phyloP scores from a whole-genome alignment of 2,888 invertebrate species.

The Tipula unca region DNA sequence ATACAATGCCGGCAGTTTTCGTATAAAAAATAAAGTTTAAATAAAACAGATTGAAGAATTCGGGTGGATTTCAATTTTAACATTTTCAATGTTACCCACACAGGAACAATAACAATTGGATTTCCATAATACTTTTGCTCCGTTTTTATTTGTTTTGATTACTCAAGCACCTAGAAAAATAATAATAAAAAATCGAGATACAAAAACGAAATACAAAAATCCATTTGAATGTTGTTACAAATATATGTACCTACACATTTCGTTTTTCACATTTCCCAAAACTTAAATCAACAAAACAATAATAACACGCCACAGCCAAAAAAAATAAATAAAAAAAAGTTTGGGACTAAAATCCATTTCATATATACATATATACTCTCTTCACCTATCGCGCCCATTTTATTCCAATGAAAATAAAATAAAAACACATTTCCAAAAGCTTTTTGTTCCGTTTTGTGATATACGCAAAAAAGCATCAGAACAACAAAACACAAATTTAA shows the following conservation, averaged over 20 bases:
- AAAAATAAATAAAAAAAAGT: background rate
- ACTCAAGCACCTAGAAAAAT: background rate
- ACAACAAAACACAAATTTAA: background rate
- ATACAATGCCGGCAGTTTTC: background rate
- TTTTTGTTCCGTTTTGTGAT: background rate
- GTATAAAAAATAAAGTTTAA: background rate
- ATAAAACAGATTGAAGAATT: background rate
- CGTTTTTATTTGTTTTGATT: background rate
- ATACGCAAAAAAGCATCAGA: background rate
- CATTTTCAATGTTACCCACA: background rate
- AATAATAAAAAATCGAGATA: background rate
- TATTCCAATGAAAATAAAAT: background rate
- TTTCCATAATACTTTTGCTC: background rate
- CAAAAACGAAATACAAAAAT: background rate
- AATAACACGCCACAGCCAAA: background rate
- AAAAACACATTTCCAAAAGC: background rate
- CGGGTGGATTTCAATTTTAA: background rate
- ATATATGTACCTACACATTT: background rate
- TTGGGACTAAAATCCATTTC: background rate
- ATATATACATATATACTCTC: too few species aligned
- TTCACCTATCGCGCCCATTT: background rate
- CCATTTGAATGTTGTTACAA: background rate
- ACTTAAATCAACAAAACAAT: background rate
- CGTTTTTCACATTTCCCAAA: background rate
- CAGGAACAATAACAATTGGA: background rate